A percentile compares a stretch with the other conserved stretches of the same genome.
Conservation (phyloP, 2,113 vertebrate species). For the Gorsachius goisagi region DNA sequence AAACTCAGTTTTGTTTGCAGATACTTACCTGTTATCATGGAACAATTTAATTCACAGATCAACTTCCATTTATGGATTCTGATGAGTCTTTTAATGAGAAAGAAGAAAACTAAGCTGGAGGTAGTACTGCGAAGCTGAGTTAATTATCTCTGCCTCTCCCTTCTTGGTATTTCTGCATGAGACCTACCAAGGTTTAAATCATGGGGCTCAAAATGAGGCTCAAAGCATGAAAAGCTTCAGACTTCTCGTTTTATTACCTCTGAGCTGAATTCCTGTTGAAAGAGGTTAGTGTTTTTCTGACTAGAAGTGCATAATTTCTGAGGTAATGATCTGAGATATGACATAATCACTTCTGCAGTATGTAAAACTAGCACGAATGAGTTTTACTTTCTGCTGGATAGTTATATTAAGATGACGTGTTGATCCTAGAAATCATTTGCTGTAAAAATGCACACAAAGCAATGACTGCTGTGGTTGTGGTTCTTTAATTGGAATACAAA, state of each 20-base stretch:
- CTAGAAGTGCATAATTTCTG: background rate
- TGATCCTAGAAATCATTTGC: background rate
- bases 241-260: background rate
- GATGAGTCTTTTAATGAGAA: background rate
- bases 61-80: background rate
- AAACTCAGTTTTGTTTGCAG: background rate
- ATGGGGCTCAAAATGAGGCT: rapidly evolving
- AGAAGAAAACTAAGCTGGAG: background rate
- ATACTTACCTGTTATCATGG: background rate
- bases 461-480: background rate
- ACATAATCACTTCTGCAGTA: background rate
- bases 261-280: background rate
- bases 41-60: background rate
- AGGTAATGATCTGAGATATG: background rate
- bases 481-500: background rate
- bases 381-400: background rate
- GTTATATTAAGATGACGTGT: background rate
- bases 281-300: background rate
- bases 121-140: background rate
- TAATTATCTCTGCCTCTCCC: background rate
- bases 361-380: background rate
- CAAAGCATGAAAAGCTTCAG: background rate
- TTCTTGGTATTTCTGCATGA: background rate
- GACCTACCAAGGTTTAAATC: background rate
- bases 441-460: background rate